Evolutionary conservation across 1,140 invertebrate species (phyloP).

Genomic region (Chionoecetes opilio): DNA sequence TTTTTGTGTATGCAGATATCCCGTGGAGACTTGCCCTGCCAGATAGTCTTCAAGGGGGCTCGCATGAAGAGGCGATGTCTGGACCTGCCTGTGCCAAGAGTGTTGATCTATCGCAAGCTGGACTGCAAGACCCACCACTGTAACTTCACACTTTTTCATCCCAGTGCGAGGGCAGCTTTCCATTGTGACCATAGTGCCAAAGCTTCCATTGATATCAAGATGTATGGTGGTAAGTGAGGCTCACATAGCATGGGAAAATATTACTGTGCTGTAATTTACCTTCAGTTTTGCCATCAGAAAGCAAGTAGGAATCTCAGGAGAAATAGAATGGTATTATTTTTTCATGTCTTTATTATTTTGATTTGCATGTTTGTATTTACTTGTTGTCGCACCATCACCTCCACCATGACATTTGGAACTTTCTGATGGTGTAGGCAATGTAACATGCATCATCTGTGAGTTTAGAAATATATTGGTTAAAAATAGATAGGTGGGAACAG

Average conservation of each 20-base stretch:
- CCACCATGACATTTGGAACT: no score
- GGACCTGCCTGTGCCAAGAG: slow-evolving; percentile 75
- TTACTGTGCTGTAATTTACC: neutral
- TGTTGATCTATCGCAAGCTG: slow-evolving; percentile 74
- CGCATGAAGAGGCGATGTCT: slow-evolving; percentile 75
- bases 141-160: slow-evolving; percentile 77
- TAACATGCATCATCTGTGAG: no score
- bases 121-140: slow-evolving; percentile 77
- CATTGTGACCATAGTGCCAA: slow-evolving; percentile 63
- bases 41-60: slow-evolving; percentile 78
- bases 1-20: neutral
- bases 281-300: neutral
- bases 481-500: no score
- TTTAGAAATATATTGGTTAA: no score
- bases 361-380: no score
- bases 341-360: no score
- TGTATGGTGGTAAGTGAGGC: slow-evolving; percentile 70
- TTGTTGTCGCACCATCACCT: no score
- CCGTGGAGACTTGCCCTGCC: slow-evolving; percentile 57
- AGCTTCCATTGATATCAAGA: slow-evolving; percentile 69
- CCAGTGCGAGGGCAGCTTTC: slow-evolving; percentile 64
- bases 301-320: no score
- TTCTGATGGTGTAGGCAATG: no score
- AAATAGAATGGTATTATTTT: no score
- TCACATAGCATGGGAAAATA: neutral